Evolutionary conservation across 2,888 invertebrate species (phyloP).

Genomic region (Drosophila meridiana): DNA sequence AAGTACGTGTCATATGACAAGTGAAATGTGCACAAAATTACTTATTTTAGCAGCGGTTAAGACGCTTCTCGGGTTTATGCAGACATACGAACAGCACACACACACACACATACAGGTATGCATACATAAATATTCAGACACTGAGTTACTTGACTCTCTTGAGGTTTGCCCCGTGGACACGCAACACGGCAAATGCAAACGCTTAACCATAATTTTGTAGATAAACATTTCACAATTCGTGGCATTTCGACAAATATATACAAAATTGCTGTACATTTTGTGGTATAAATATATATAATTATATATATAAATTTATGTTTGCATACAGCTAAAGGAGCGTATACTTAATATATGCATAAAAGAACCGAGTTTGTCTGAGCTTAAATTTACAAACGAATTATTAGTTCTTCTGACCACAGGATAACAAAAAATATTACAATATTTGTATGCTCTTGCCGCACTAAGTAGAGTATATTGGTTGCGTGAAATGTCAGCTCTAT

Average conservation of each 20-base stretch:
- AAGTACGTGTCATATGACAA: conserved; percentile 78
- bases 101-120: not conserved
- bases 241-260: conserved; percentile 32
- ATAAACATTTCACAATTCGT: conserved; percentile 61
- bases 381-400: not conserved
- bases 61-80: conserved; percentile 44
- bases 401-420: not conserved
- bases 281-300: not conserved
- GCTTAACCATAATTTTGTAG: conserved; percentile 52
- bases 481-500: too few relatives aligned
- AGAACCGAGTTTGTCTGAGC: not conserved
- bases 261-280: conserved; percentile 9
- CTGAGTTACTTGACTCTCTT: conserved; percentile 44
- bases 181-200: conserved; percentile 35
- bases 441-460: not conserved
- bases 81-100: conserved; percentile 11
- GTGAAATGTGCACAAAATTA: conserved; percentile 80
- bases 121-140: conserved; percentile 18
- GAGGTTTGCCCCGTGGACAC: conserved; percentile 62
- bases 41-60: conserved; percentile 76
- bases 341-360: conserved; percentile 10
- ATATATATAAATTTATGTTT: conserved; percentile 1
- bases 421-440: not conserved
- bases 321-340: conserved; percentile 10
- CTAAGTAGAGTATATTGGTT: not conserved